Evolutionary conservation across 2,888 invertebrate species (phyloP).

Genomic region (Leptopterna dolabrata): DNA sequence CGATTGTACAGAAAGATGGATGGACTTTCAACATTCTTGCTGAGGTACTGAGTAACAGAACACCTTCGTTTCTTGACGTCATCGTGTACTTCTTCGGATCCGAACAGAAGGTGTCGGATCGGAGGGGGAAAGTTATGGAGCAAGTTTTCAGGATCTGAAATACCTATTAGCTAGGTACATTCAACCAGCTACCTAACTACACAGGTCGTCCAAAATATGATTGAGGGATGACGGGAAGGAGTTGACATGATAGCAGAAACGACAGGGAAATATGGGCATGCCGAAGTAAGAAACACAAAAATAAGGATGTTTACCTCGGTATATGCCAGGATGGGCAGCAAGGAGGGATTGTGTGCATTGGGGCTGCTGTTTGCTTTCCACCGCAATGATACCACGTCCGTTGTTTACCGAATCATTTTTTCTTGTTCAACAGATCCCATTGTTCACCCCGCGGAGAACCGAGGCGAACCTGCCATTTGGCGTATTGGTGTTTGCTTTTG

Average conservation of each 20-base stretch:
- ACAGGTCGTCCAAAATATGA: too few relatives aligned
- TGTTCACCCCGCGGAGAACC: neutral
- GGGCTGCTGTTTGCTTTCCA: slow-evolving; percentile 15
- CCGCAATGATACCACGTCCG: slow-evolving; percentile 21
- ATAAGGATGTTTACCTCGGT: slow-evolving; percentile 28
- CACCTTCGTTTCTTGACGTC: too few relatives aligned
- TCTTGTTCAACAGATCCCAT: slow-evolving; percentile 41
- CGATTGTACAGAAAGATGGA: too few relatives aligned
- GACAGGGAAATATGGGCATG: neutral
- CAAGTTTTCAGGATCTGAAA: too few relatives aligned
- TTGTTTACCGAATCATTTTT: slow-evolving; percentile 25
- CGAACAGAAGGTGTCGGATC: too few relatives aligned
- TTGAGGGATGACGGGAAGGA: neutral
- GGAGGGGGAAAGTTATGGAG: too few relatives aligned
- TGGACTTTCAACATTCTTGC: too few relatives aligned
- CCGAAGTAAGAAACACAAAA: neutral
- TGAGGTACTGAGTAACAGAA: too few relatives aligned
- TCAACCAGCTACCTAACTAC: too few relatives aligned
- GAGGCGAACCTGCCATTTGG: neutral
- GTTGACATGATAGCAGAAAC: neutral
- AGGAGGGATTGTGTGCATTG: slow-evolving; percentile 25
- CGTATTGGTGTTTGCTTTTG: slow-evolving; percentile 36
- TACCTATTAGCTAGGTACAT: too few relatives aligned
- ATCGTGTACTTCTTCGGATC: too few relatives aligned
- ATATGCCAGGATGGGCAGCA: neutral